These are phyloP conservation scores for Anthoptus insignis DNA, from an alignment of 2,888 invertebrate genomes.

Conservation along the genomic window DNA sequence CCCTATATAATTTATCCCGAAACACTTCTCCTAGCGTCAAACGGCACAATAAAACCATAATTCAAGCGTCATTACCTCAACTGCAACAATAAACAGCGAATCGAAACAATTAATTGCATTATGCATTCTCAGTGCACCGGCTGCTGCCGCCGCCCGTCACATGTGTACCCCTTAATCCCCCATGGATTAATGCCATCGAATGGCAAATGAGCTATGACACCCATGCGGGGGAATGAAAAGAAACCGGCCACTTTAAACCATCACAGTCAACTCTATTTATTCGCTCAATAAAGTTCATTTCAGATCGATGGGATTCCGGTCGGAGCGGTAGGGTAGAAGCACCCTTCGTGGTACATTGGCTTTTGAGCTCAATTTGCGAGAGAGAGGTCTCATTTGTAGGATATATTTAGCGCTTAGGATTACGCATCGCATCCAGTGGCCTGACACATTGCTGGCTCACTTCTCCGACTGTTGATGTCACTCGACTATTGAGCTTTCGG, in stretches of 20 bases:
- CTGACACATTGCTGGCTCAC: constrained; percentile 28
- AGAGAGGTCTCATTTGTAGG: constrained; percentile 68
- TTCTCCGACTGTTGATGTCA: constrained; percentile 12
- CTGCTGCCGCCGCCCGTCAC: constrained; percentile 56
- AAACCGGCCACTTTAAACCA: constrained; percentile 53
- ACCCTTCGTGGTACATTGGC: constrained; percentile 65
- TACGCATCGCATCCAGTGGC: constrained; percentile 45
- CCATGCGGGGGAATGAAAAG: constrained; percentile 66
- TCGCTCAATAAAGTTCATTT: constrained; percentile 55
- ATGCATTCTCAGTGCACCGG: constrained; percentile 59
- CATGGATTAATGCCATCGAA: constrained; percentile 84
- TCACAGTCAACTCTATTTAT: constrained; percentile 49
- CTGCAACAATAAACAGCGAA: constrained; percentile 36
- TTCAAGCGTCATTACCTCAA: constrained; percentile 36
- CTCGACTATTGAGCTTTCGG: not conserved
- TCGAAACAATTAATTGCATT: constrained; percentile 71
- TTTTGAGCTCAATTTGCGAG: constrained; percentile 84
- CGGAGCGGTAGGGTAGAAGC: constrained; percentile 57
- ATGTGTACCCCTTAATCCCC: constrained; percentile 77
- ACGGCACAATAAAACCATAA: constrained; percentile 17
- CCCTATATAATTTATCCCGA: no score
- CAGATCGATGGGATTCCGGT: constrained; percentile 40
- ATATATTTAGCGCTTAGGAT: constrained; percentile 71
- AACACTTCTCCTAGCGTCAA: not conserved
- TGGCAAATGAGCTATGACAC: constrained; percentile 84